A percentile compares a stretch with the other conserved stretches of the same genome.
Evolutionary conservation across 2,113 vertebrate genomes (phyloP).

Genomic region (Nematolebias whitei): DNA sequence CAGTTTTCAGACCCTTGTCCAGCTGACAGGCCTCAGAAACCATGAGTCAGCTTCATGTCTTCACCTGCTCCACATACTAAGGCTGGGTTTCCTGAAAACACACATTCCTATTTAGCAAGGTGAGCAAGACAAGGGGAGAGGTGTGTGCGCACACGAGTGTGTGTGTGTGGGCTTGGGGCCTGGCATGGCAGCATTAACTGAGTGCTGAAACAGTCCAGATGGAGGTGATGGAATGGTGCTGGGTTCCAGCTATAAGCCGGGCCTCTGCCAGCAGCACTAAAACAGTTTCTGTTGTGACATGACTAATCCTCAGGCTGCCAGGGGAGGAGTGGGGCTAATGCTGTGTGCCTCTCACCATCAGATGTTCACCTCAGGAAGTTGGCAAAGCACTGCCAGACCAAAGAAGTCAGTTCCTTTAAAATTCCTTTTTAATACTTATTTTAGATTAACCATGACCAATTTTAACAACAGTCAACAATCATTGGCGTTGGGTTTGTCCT

Average conservation of each 20-base stretch:
- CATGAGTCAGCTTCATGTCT: constrained; percentile 65
- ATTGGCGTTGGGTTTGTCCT: no score
- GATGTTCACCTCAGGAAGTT: constrained; percentile 48
- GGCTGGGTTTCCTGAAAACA: constrained; percentile 75
- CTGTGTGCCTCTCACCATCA: constrained; percentile 45
- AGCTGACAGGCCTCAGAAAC: constrained; percentile 73
- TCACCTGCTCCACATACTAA: constrained; percentile 73
- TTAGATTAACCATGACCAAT: constrained; percentile 60
- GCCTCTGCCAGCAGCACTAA: constrained; percentile 73
- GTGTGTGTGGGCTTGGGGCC: constrained; percentile 63
- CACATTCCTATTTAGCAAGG: constrained; percentile 75
- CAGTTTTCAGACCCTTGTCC: constrained; percentile 36
- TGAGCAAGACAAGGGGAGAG: constrained; percentile 64
- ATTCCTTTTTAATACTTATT: constrained; percentile 60
- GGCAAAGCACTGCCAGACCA: constrained; percentile 66
- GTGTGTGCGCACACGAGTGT: constrained; percentile 49
- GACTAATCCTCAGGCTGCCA: constrained; percentile 72
- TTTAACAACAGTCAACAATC: no score
- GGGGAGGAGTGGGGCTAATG: constrained; percentile 37
- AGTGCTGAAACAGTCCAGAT: constrained; percentile 64
- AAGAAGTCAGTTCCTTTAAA: constrained; percentile 58
- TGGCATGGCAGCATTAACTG: constrained; percentile 53
- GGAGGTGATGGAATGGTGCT: constrained; percentile 74
- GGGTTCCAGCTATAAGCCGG: constrained; percentile 63
- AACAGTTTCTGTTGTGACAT: constrained; percentile 79